Percentiles rank a stretch among this genome's conserved stretches.
Evolutionary conservation across 2,797 vertebrate genomes (phyloP).

Genomic region (Phalloptychus januarius): DNA sequence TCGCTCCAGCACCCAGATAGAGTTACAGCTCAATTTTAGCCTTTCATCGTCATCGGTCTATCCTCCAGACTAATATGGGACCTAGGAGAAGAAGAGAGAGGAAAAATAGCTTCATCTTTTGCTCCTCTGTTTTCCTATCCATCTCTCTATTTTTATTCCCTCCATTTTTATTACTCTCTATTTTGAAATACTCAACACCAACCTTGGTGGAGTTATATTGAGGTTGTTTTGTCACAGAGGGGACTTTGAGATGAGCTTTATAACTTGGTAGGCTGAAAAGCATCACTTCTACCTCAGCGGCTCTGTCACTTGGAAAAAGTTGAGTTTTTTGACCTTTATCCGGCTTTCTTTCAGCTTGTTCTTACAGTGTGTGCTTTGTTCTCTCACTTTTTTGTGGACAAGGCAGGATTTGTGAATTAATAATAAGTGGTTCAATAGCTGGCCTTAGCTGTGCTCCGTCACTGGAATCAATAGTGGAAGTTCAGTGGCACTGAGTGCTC

Average conservation of each 20-base stretch:
- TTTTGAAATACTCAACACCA: conserved; percentile 26
- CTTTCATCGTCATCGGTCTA: conserved; percentile 66
- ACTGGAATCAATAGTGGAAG: conserved; percentile 80
- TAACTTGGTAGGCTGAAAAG: conserved; percentile 68
- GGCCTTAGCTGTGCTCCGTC: conserved; percentile 75
- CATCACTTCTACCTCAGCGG: conserved; percentile 46
- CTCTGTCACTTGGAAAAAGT: conserved; percentile 61
- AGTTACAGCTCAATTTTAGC: conserved; percentile 82
- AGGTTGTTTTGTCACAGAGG: conserved; percentile 56
- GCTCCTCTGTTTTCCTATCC: conserved; percentile 53
- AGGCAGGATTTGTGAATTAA: conserved; percentile 80
- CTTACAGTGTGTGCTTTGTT: conserved; percentile 64
- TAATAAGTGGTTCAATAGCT: conserved; percentile 82
- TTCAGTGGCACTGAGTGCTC: conserved; percentile 71
- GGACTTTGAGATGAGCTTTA: conserved; percentile 62
- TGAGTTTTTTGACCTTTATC: conserved; percentile 65
- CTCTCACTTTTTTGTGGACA: conserved; percentile 70
- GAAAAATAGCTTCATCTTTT: conserved; percentile 59
- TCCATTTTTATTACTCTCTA: conserved; percentile 25
- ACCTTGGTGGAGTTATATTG: conserved; percentile 36
- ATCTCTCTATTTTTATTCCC: conserved; percentile 37
- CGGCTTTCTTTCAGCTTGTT: conserved; percentile 50
- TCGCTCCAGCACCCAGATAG: conserved; percentile 82
- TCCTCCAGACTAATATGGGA: conserved; percentile 72
- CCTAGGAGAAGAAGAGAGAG: conserved; percentile 52